These are phyloP conservation scores for Probaryconus sp. DNA, from an alignment of 1,140 invertebrate genomes.

Conservation along the genomic window DNA sequence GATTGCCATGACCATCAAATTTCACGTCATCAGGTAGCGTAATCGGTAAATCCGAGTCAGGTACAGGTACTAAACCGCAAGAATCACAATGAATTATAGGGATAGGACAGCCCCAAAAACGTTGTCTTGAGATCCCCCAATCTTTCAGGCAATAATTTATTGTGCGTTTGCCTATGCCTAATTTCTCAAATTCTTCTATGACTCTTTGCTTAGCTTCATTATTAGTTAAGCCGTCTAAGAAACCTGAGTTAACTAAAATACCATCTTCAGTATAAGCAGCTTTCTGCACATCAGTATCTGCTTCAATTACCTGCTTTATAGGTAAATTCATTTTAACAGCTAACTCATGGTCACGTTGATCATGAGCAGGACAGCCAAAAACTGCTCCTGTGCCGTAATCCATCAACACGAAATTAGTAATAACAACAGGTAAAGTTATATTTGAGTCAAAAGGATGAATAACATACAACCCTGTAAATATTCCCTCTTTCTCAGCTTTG, in stretches of 20 bases:
- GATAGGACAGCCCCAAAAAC: slow-evolving; percentile 42
- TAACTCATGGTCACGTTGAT: slow-evolving; percentile 39
- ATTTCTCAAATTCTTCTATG: slow-evolving; percentile 29
- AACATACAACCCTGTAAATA: slow-evolving; percentile 29
- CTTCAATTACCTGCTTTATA: slow-evolving; percentile 22
- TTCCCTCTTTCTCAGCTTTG: slow-evolving; percentile 13
- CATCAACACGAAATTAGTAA: slow-evolving; percentile 41
- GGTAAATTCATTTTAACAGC: slow-evolving; percentile 31
- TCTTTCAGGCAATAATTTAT: slow-evolving; percentile 32
- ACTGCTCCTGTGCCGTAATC: slow-evolving; percentile 32
- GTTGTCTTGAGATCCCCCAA: slow-evolving; percentile 32
- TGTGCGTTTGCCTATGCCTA: slow-evolving; percentile 24
- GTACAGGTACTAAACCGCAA: slow-evolving; percentile 25
- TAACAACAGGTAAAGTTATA: slow-evolving; percentile 24
- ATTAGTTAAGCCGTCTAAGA: slow-evolving; percentile 29
- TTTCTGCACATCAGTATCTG: too few species aligned
- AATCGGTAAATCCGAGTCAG: slow-evolving; percentile 21
- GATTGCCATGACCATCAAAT: slow-evolving; percentile 23
- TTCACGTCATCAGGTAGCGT: slow-evolving; percentile 19
- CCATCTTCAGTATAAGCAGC: slow-evolving; percentile 13
- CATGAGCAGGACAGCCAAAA: slow-evolving; percentile 36
- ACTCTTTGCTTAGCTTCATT: slow-evolving; percentile 18
- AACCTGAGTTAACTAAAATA: slow-evolving; percentile 19
- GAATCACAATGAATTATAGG: slow-evolving; percentile 30
- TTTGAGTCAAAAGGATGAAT: slow-evolving; percentile 31